These are phyloP conservation scores for Augiades crinisus DNA, from an alignment of 2,888 invertebrate genomes.

Conservation along the genomic window DNA sequence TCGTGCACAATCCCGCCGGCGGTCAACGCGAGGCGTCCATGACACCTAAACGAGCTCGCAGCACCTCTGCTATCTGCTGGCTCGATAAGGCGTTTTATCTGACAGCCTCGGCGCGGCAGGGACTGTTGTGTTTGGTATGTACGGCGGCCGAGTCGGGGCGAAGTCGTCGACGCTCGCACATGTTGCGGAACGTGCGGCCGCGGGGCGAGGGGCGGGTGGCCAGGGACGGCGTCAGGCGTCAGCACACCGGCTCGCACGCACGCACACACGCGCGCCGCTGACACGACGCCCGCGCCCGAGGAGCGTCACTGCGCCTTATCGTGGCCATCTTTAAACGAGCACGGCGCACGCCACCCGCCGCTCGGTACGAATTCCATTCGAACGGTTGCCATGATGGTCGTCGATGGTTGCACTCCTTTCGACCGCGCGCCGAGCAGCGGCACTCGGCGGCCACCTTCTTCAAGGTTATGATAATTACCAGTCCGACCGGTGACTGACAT, in stretches of 20 bases:
- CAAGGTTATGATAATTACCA: slow-evolving; percentile 73
- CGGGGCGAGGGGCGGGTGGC: slow-evolving; percentile 46
- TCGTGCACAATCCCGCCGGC: slow-evolving; percentile 52
- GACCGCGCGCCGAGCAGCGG: slow-evolving; percentile 46
- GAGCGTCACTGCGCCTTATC: slow-evolving; percentile 77
- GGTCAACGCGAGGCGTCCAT: slow-evolving; percentile 62
- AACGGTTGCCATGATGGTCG: slow-evolving; percentile 52
- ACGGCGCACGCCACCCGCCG: slow-evolving; percentile 70
- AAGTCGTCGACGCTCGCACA: slow-evolving; percentile 56
- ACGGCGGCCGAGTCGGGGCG: slow-evolving; percentile 45
- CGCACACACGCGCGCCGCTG: slow-evolving; percentile 65
- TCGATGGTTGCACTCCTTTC: slow-evolving; percentile 67
- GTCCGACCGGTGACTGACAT: slow-evolving; percentile 63
- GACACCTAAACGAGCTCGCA: slow-evolving; percentile 75
- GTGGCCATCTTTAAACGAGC: slow-evolving; percentile 79
- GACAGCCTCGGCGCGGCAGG: slow-evolving; percentile 65
- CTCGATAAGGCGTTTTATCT: slow-evolving; percentile 73
- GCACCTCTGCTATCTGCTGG: slow-evolving; percentile 79
- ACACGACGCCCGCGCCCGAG: slow-evolving; percentile 72
- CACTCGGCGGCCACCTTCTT: slow-evolving; percentile 47
- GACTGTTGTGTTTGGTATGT: slow-evolving; percentile 47
- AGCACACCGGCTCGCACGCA: slow-evolving; percentile 54
- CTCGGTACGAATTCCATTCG: slow-evolving; percentile 73
- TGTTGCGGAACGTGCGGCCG: slow-evolving; percentile 59
- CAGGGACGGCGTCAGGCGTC: slow-evolving; percentile 58